Evolutionary conservation across 37 sponge, comb jelly and placozoan species (phyloP).

Genomic region (Axinella damicornis): DNA sequence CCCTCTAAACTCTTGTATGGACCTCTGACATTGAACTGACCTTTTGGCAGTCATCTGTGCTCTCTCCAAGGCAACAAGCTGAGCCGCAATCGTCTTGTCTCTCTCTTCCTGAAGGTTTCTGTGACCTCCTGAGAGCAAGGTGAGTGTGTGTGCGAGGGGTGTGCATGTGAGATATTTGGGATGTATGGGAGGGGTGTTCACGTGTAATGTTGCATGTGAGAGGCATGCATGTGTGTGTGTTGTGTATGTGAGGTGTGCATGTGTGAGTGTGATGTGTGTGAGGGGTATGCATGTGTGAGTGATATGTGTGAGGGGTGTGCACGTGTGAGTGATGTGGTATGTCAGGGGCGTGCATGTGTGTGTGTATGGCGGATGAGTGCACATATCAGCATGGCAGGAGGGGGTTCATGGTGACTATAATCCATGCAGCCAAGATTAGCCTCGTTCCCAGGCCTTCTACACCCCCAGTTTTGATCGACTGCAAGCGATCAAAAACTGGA

Average conservation of each 20-base stretch:
- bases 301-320: neutral
- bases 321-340: too few species aligned
- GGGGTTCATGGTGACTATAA: too few species aligned
- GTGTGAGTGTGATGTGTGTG: too few species aligned
- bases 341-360: too few species aligned
- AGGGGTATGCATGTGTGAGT: neutral
- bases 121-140: constrained; percentile 47
- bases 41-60: constrained; percentile 49
- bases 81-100: constrained; percentile 53
- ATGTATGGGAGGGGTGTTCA: too few species aligned
- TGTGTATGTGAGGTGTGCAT: neutral
- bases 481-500: too few species aligned
- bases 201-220: too few species aligned
- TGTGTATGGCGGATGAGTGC: too few species aligned
- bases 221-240: too few species aligned
- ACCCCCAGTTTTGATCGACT: too few species aligned
- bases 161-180: neutral
- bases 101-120: constrained; percentile 35
- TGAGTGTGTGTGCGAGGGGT: neutral
- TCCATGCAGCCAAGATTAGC: too few species aligned
- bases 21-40: neutral
- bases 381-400: neutral
- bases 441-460: too few species aligned
- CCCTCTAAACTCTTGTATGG: neutral
- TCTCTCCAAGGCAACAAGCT: constrained; percentile 65